Conservation (phyloP, 2,888 invertebrate genomes). For the Alloplasta piceator region DNA sequence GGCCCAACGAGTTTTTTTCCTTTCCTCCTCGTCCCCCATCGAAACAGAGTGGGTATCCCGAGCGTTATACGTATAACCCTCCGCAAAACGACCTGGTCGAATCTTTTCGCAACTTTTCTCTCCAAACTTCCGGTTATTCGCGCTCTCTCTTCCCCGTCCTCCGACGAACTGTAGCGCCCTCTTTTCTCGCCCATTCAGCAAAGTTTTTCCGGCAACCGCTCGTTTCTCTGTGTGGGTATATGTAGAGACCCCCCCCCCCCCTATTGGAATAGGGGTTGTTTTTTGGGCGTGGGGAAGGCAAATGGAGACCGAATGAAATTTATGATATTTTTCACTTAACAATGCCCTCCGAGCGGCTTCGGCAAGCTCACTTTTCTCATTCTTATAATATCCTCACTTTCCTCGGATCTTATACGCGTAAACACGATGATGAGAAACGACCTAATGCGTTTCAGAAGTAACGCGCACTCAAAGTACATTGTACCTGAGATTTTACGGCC, state of each 20-base stretch:
- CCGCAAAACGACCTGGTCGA: conserved; percentile 56
- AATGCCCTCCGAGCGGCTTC: conserved; percentile 42
- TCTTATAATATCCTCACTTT: conserved; percentile 4
- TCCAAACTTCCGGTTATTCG: conserved; percentile 43
- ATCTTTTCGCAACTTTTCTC: conserved; percentile 62
- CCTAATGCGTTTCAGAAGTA: conserved; percentile 2
- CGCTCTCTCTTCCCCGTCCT: conserved; percentile 2
- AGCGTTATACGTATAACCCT: conserved; percentile 45
- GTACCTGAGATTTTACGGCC: not conserved
- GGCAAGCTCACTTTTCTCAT: conserved; percentile 30
- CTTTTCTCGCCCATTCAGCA: conserved; percentile 12
- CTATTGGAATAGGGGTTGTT: not conserved
- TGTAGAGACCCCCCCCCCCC: conserved; percentile 13
- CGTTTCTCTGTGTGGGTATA: conserved; percentile 13
- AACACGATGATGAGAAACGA: conserved; percentile 43
- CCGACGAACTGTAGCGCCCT: conserved; percentile 6
- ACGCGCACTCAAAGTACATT: not conserved
- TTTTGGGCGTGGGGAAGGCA: conserved; percentile 31
- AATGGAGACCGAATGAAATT: conserved; percentile 62
- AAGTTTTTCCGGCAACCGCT: conserved; percentile 52
- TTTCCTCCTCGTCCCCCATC: conserved; percentile 11
- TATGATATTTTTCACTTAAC: conserved; percentile 67
- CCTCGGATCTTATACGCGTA: not conserved
- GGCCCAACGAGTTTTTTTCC: conserved; percentile 49
- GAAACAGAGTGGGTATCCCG: conserved; percentile 40